Conservation (phyloP, 2,113 vertebrate genomes). For the Rissa tridactyla region DNA sequence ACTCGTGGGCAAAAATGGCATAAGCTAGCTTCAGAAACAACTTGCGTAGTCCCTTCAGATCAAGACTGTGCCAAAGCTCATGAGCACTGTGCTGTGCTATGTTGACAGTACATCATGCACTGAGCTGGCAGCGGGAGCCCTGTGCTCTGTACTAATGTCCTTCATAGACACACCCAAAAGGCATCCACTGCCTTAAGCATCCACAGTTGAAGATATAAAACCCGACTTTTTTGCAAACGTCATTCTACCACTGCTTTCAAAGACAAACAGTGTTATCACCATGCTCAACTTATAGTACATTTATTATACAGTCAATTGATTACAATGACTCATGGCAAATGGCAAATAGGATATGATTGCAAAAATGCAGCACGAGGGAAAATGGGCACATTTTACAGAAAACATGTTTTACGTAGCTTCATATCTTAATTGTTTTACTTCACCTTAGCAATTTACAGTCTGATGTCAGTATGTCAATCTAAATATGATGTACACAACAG, state of each 20-base stretch:
- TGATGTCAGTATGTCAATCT: not conserved
- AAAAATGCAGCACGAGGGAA: not conserved
- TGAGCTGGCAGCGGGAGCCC: not conserved
- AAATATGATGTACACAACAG: not conserved
- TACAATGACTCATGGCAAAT: not conserved
- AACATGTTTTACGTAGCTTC: not conserved
- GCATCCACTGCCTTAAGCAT: not conserved
- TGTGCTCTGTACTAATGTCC: not conserved
- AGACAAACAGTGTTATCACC: constrained; percentile 26
- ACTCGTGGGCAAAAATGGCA: not conserved
- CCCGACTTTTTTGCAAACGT: not conserved
- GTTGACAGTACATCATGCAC: not conserved
- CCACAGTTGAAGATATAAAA: not conserved
- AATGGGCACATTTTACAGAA: constrained; percentile 32
- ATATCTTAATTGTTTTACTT: constrained; percentile 15
- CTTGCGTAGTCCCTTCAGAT: not conserved
- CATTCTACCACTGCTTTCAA: not conserved
- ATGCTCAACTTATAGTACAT: constrained; percentile 12
- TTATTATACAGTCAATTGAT: constrained; percentile 55
- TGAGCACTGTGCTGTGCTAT: not conserved
- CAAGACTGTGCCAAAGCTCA: not conserved
- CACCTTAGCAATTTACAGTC: constrained; percentile 5
- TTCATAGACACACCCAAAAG: not conserved
- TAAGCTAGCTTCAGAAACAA: not conserved
- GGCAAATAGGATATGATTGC: not conserved